These are phyloP conservation scores for Myocastor coypus DNA, from an alignment of 2,113 vertebrate species.

Conservation along the genomic window DNA sequence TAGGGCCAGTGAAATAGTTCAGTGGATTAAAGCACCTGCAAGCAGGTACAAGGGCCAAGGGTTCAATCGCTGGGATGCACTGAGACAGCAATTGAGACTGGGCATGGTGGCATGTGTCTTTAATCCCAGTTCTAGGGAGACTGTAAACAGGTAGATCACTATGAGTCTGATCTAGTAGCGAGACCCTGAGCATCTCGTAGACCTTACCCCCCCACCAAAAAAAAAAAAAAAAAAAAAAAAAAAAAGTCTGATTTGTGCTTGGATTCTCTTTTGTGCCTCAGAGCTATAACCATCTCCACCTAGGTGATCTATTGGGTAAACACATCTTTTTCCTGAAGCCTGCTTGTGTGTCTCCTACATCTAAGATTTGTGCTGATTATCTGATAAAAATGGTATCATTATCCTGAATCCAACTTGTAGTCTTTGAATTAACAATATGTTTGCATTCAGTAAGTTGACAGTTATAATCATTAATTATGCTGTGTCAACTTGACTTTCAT, in stretches of 20 bases:
- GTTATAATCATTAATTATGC: not conserved
- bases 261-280: not conserved
- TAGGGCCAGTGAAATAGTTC: no score
- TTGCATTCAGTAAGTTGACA: not conserved
- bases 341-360: not conserved
- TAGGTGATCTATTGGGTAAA: not conserved
- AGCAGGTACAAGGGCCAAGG: no score
- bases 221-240: no score
- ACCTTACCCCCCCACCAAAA: no score
- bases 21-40: no score
- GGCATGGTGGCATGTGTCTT: no score
- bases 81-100: no score
- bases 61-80: no score
- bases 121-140: no score
- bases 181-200: no score
- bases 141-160: no score
- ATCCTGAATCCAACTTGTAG: not conserved
- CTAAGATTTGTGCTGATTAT: not conserved
- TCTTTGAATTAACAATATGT: not conserved
- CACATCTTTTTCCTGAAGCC: not conserved
- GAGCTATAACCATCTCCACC: not conserved
- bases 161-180: no score
- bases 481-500: not conserved
- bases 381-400: not conserved
- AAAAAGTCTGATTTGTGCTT: not conserved